Evolutionary conservation across 2,113 vertebrate species (phyloP), one percentile per base, ranked within the genome.

Genomic region (Pogonocichla stellata): DNA sequence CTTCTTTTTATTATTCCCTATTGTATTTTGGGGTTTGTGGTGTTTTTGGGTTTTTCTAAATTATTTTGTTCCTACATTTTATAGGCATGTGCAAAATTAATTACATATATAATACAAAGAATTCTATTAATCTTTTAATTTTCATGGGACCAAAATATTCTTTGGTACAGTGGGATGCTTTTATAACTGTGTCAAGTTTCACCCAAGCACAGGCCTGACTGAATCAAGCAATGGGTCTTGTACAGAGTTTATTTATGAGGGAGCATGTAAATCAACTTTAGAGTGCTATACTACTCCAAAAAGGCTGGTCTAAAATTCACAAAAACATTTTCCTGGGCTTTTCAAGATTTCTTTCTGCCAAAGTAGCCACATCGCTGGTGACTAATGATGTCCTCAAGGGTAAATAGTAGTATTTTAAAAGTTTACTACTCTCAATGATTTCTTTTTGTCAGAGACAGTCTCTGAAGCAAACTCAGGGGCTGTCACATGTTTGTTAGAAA

Each of bases 391-490:
- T 78, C 80, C 65, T 79, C 50, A 57, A 82, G 48, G 23, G 6
- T 73, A 91, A 88, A 65, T 25, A 80, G 18, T 8, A 15, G 15
- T 56, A 51, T 71, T 79, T 81, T 29, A 11, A 84, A 89, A 79
- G 50, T 69, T 84, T 48, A 13, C 28, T 50, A 10, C 47, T 38
- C 47, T 73, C 51, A 45, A 14, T 25, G 40, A 40, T 70, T 91
- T 80, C 4, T 60, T 84, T 86, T 64, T 48, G 69, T 81, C 43
- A 81, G 31, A 34, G 25, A 38, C 2, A 74, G 26, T 40, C 48
- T 93, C 65, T 51, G 61, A 95, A 87, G 65, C 34, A 87, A 92
- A 93, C 61, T 8, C n/a, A 14, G 64, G 53, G 83, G n/a, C 45
- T 87, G 43, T 38, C 64, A 88, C 69, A 50, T 50, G 43, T 42